These are phyloP conservation scores for Trypoxylus dichotomus DNA, from an alignment of 1,140 invertebrate species.

Conservation along the genomic window DNA sequence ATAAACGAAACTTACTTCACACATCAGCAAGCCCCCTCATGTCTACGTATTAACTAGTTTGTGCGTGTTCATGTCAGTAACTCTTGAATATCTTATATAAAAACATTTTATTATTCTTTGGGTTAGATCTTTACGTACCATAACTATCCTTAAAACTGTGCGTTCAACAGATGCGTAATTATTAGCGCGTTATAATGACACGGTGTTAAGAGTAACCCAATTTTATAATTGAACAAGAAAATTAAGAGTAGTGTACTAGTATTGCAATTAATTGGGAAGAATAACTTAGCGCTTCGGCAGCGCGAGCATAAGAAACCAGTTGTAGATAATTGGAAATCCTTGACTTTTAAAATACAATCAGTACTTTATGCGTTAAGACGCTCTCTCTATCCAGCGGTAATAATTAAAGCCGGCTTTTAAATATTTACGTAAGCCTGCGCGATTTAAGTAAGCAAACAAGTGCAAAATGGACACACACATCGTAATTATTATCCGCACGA, in stretches of 20 bases:
- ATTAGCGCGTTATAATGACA: too few species aligned
- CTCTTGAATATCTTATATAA: too few species aligned
- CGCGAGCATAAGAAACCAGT: neutral
- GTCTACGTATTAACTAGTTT: too few species aligned
- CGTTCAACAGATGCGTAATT: too few species aligned
- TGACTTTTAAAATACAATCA: neutral
- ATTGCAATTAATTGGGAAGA: neutral
- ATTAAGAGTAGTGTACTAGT: neutral
- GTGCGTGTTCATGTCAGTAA: too few species aligned
- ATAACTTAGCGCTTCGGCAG: neutral
- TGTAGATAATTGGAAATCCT: neutral
- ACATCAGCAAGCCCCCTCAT: too few species aligned
- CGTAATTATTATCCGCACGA: neutral
- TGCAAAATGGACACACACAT: neutral
- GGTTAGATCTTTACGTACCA: too few species aligned
- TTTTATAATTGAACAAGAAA: neutral
- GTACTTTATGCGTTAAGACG: neutral
- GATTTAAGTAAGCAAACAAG: neutral
- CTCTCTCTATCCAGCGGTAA: neutral
- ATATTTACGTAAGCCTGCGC: neutral
- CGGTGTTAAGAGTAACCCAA: neutral
- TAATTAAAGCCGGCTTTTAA: conserved; percentile 12
- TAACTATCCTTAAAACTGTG: too few species aligned
- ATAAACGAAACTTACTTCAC: too few species aligned
- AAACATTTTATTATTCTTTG: too few species aligned